phyloP scores from a whole-genome alignment of 2,888 invertebrate species.

The Imbricaverruca yamaguchii region DNA sequence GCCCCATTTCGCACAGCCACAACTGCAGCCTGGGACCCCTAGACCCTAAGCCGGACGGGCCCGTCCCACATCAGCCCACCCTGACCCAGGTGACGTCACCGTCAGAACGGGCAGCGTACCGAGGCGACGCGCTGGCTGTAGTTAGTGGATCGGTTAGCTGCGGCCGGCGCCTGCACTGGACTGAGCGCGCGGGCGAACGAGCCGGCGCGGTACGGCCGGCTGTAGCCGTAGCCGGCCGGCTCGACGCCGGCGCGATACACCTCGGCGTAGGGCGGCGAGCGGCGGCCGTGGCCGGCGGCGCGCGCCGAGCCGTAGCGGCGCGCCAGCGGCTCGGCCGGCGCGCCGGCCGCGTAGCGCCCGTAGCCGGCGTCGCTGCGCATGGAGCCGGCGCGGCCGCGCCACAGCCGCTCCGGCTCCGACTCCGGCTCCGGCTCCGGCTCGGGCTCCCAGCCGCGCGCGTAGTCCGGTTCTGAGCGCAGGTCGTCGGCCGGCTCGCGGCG shows the following conservation, averaged over 20 bases:
- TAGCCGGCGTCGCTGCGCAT: neutral
- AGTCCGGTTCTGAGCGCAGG: slow-evolving; percentile 17
- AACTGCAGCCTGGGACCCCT: too few relatives aligned
- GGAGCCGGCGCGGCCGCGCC: slow-evolving; percentile 13
- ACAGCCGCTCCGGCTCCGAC: neutral
- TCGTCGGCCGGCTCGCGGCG: slow-evolving; percentile 2
- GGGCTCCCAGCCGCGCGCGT: neutral
- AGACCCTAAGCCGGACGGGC: too few relatives aligned
- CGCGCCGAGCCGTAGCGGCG: slow-evolving; percentile 12
- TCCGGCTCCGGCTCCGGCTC: neutral
- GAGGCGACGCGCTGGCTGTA: neutral
- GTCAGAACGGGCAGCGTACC: neutral
- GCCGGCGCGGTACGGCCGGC: neutral
- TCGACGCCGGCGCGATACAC: neutral
- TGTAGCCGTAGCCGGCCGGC: neutral
- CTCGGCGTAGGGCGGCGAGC: slow-evolving; percentile 20
- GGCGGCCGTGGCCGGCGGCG: slow-evolving; percentile 1
- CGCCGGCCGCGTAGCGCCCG: neutral
- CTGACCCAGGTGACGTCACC: too few relatives aligned
- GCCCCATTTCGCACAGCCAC: too few relatives aligned
- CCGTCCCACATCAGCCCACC: too few relatives aligned
- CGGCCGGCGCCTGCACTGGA: neutral
- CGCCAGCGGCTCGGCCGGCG: neutral
- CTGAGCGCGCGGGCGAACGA: slow-evolving; percentile 6
- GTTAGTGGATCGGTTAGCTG: slow-evolving; percentile 8